Percentiles rank a stretch among this genome's conserved stretches.
phyloP scores from a whole-genome alignment of 2,888 invertebrate genomes.

The Anthophora plumipes region DNA sequence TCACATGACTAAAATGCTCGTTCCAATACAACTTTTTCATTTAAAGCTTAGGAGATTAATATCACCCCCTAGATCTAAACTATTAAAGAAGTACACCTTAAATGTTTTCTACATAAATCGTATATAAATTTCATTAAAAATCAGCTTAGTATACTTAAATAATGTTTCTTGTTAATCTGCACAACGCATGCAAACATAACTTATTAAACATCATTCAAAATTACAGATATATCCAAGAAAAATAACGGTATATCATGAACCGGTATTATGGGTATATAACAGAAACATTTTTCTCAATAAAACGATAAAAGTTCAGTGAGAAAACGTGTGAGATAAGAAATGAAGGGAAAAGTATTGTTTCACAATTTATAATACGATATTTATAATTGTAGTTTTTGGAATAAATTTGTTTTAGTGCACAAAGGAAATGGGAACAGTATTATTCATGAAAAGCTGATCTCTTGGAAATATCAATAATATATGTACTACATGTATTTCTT shows the following conservation, averaged over 20 bases:
- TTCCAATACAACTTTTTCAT: too few species aligned
- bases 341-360: slow-evolving; percentile 14
- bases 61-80: too few species aligned
- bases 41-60: too few species aligned
- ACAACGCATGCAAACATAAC: slow-evolving; percentile 2
- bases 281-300: slow-evolving; percentile 21
- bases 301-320: not conserved
- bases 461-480: too few species aligned
- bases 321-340: slow-evolving; percentile 7
- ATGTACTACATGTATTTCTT: too few species aligned
- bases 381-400: not conserved
- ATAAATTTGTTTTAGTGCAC: not conserved
- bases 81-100: too few species aligned
- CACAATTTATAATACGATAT: not conserved
- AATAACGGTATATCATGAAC: slow-evolving; percentile 7
- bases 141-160: too few species aligned
- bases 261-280: slow-evolving; percentile 16
- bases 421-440: too few species aligned
- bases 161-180: not conserved
- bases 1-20: too few species aligned
- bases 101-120: too few species aligned
- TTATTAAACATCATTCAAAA: slow-evolving; percentile 10
- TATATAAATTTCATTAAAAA: too few species aligned
- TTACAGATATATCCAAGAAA: slow-evolving; percentile 18
- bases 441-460: too few species aligned